Base-by-base conservation (phyloP, 1,140 invertebrate genomes). In the Stegodyphus mimosarum region DNA sequence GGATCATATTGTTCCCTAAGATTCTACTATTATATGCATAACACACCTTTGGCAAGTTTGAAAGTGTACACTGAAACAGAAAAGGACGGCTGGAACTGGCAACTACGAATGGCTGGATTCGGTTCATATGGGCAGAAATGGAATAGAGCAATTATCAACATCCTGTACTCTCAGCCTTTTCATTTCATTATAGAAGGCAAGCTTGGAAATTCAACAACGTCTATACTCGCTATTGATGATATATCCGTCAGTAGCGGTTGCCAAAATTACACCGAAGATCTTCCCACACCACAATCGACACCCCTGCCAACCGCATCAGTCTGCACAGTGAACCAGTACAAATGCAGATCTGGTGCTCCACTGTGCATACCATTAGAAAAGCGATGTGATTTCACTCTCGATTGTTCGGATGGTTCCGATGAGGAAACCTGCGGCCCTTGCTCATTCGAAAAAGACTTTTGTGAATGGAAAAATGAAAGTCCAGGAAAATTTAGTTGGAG, bases 101-200 rank as follows among this genome's bases (percentile, higher is more conserved):
- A 71, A 72, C 13, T 18, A 7, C 48, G 73, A 63, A 86, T 86
- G n/a, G 15, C 6, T 7, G 63, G 63, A 71, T 6, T 33, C n/a
- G 83, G 76, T 76, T 76, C 50, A 13, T 0, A 52, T 71, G 71
- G 87, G 64, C 87, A 87, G 48, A 66, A 51, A 10, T 87, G 87
- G 87, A 79, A 81, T 10, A 7, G 73, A 70, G 87, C 50, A 17
- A 13, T 74, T 10, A n/a, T 86, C 11, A 75, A 18, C 6, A 48
- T 87, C 10, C 33, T 17, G n/a, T 60, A 51, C 51, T n/a, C 50
- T 0, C 53, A 75, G 6, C 60, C 87, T 11, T 87, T 86, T 48
- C 87, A 86, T 49, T 87, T 86, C 70, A 86, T 87, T 11, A 55
- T 87, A 64, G 87, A 87, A 75, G 87, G 87, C 18, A 80, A 78